These are phyloP conservation scores for Rallus limicola DNA, from an alignment of 2,113 vertebrate genomes.

Conservation along the genomic window DNA sequence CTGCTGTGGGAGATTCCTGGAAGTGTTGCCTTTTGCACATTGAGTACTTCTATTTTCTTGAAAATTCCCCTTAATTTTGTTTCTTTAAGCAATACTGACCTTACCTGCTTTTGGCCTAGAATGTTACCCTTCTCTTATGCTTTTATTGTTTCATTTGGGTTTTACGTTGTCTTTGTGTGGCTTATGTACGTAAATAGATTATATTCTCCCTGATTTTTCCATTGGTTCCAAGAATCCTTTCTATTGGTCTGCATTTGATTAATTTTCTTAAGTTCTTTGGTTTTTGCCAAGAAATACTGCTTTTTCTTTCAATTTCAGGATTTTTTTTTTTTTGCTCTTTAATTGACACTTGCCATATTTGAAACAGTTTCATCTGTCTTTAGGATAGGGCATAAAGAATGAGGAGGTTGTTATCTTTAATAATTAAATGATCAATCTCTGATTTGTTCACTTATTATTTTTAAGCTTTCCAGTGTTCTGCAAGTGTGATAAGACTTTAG, in stretches of 20 bases:
- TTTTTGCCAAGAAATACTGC: not conserved
- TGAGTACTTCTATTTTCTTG: not conserved
- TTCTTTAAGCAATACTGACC: not conserved
- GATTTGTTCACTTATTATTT: not conserved
- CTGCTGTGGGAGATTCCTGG: not conserved
- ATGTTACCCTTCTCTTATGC: not conserved
- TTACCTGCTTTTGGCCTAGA: not conserved
- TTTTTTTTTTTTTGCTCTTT: not conserved
- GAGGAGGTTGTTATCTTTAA: not conserved
- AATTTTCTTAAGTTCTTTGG: not conserved
- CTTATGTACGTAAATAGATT: not conserved
- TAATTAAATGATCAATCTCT: not conserved
- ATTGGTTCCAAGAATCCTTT: not conserved
- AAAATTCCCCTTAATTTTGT: not conserved
- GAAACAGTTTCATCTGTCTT: not conserved
- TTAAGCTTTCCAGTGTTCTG: not conserved
- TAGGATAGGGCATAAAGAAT: not conserved
- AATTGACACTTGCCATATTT: not conserved
- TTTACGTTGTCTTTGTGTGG: not conserved
- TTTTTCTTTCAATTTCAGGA: not conserved
- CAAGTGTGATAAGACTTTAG: not conserved
- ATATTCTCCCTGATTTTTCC: not conserved
- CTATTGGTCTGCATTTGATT: not conserved
- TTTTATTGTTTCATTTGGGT: not conserved
- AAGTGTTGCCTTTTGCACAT: not conserved